These are phyloP conservation scores for Parambassis ranga DNA, from an alignment of 2,797 vertebrate genomes.

Conservation along the genomic window DNA sequence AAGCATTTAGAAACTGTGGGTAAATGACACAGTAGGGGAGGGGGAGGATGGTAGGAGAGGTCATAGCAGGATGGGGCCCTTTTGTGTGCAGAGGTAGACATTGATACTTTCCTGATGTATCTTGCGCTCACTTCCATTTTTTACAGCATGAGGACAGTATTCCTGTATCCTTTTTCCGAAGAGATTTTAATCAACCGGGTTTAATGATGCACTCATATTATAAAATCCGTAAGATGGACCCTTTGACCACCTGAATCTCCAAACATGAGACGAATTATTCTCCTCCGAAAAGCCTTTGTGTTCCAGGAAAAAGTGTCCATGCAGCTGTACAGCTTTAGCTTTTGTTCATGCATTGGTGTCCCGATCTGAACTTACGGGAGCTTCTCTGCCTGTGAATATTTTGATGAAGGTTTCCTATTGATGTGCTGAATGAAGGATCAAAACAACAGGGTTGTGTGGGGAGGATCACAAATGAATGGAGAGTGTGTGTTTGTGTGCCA, in stretches of 20 bases:
- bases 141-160: constrained; percentile 48
- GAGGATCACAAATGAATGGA: constrained; percentile 54
- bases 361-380: constrained; percentile 87
- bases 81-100: constrained; percentile 74
- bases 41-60: constrained; percentile 83
- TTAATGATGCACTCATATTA: not conserved
- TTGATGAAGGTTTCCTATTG: constrained; percentile 65
- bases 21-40: constrained; percentile 88
- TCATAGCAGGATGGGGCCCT: constrained; percentile 77
- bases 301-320: constrained; percentile 33
- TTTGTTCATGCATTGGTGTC: constrained; percentile 90
- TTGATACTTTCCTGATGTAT: constrained; percentile 71
- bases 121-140: constrained; percentile 86
- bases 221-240: no score
- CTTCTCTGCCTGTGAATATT: constrained; percentile 71
- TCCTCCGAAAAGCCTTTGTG: constrained; percentile 25
- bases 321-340: constrained; percentile 45
- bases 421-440: constrained; percentile 75
- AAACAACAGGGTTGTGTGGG: constrained; percentile 69
- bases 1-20: constrained; percentile 89
- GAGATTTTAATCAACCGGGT: not conserved
- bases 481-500: constrained; percentile 32
- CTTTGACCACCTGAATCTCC: constrained; percentile 35
- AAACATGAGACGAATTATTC: constrained; percentile 21
- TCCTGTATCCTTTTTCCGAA: not conserved